Evolutionary conservation across 2,888 invertebrate species (phyloP), one percentile per base, ranked within the genome.

Genomic region (Sarcophaga carnaria): DNA sequence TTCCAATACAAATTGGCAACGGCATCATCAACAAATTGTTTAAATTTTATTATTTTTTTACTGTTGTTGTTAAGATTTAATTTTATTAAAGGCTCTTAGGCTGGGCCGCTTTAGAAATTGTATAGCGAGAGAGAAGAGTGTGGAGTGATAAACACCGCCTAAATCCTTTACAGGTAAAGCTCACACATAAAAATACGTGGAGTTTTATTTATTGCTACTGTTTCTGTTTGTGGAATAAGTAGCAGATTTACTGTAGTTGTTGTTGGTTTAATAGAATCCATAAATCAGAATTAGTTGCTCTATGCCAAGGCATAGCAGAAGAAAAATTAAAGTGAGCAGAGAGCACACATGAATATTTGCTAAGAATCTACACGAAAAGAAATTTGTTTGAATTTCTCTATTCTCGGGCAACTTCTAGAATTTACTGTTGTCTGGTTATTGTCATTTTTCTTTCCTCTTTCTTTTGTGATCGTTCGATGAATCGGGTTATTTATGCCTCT

Each of bases 251-350:
- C 1, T 54, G 17, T 54, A 3, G 47, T 25, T 64, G 17, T 10
- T 47, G 54, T 59, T 47, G 27, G 37, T 3, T 70, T 74, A 64
- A 84, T 80, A 80, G 25, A 10, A 27, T 4, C 11, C 49, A 80
- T 84, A 76, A 84, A 84, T 84, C 71, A 84, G 84, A 76, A 84
- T 84, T 84, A 84, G 80, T 20, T 71, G 25, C 49, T 22, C 66
- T 77, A 72, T 84, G 64, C 25, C 10, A n/a, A 45, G 20, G 72
- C 3, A 62, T 20, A 70, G 11, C 3, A n/a, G 49, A 74, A n/a
- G n/a, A 20, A 62, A 45, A 47, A 60, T 37, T 37, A 10, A 37
- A 37, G 37, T 2, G 37, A 37, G 10, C 2, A 37, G 2, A 37
- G 37, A 37, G 37, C 2, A 10, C 8, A 45, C 25, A 72, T 67